phyloP scores from a whole-genome alignment of 2,797 vertebrate species.

The Rhinogobio ventralis region DNA sequence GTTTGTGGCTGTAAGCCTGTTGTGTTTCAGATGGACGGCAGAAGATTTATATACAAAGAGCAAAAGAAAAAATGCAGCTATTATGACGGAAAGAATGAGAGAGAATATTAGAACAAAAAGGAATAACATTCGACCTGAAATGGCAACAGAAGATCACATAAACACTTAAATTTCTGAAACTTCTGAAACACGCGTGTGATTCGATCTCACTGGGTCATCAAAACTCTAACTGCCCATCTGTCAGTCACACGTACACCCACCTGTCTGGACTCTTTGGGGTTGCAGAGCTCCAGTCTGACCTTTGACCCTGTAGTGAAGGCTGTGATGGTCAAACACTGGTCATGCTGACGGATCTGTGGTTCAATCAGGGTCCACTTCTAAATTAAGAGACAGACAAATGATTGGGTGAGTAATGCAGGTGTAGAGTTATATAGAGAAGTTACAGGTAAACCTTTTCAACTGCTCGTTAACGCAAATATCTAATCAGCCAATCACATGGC shows the following conservation, averaged over 20 bases:
- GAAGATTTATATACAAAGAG: neutral
- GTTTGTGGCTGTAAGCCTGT: constrained; percentile 11
- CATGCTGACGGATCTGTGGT: constrained; percentile 92
- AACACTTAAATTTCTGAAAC: neutral
- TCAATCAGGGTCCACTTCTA: constrained; percentile 95
- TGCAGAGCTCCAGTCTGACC: constrained; percentile 90
- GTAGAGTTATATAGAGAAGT: too few species aligned
- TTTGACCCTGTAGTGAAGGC: constrained; percentile 89
- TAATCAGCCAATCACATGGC: too few species aligned
- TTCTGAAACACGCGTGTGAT: neutral
- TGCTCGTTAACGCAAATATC: too few species aligned
- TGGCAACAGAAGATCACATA: neutral
- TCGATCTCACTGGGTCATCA: neutral
- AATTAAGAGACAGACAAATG: constrained; percentile 34
- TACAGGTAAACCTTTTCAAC: too few species aligned
- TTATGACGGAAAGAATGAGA: neutral
- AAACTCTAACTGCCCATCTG: neutral
- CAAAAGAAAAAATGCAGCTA: constrained; percentile 5
- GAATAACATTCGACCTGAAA: neutral
- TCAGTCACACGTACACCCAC: constrained; percentile 68
- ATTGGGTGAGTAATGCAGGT: neutral
- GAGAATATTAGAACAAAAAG: neutral
- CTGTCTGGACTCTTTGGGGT: constrained; percentile 92
- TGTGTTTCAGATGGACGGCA: neutral
- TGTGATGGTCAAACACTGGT: constrained; percentile 89